Evolutionary conservation across 2,797 vertebrate species (phyloP).

Genomic region (Takifugu ocellatus): DNA sequence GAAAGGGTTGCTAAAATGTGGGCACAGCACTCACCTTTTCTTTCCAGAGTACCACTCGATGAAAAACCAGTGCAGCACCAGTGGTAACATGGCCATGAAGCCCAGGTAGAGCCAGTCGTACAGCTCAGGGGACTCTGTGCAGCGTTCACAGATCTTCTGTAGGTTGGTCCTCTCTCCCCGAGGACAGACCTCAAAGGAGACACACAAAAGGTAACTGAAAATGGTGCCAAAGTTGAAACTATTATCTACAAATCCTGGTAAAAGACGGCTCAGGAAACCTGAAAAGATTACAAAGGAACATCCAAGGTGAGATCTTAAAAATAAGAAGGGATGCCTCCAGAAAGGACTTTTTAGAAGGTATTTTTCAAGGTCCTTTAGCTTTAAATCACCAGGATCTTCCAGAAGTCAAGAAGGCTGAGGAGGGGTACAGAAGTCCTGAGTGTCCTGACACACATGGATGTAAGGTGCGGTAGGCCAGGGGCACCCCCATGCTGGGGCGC

Average conservation of each 20-base stretch:
- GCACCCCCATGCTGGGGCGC: too few relatives aligned
- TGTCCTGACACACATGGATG: too few relatives aligned
- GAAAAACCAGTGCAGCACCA: slow-evolving; percentile 97
- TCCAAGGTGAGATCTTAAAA: too few relatives aligned
- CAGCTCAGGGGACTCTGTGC: slow-evolving; percentile 83
- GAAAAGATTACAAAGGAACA: neutral
- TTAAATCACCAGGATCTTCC: too few relatives aligned
- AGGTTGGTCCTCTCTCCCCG: slow-evolving; percentile 85
- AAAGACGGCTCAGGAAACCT: neutral
- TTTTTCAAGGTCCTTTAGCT: neutral
- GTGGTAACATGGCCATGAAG: slow-evolving; percentile 96
- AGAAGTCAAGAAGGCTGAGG: too few relatives aligned
- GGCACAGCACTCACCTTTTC: slow-evolving; percentile 81
- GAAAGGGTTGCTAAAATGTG: neutral
- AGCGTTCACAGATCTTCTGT: slow-evolving; percentile 87
- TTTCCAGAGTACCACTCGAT: slow-evolving; percentile 99
- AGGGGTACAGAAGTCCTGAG: too few relatives aligned
- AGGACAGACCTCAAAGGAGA: slow-evolving; percentile 84
- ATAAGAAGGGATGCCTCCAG: too few relatives aligned
- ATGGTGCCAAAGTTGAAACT: neutral
- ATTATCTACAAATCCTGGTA: neutral
- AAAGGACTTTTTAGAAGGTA: neutral
- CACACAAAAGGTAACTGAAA: neutral
- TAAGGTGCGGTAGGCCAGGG: too few relatives aligned
- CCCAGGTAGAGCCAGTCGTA: slow-evolving; percentile 98